phyloP scores from a whole-genome alignment of 2,797 vertebrate species.

The Psittacula derbiana region DNA sequence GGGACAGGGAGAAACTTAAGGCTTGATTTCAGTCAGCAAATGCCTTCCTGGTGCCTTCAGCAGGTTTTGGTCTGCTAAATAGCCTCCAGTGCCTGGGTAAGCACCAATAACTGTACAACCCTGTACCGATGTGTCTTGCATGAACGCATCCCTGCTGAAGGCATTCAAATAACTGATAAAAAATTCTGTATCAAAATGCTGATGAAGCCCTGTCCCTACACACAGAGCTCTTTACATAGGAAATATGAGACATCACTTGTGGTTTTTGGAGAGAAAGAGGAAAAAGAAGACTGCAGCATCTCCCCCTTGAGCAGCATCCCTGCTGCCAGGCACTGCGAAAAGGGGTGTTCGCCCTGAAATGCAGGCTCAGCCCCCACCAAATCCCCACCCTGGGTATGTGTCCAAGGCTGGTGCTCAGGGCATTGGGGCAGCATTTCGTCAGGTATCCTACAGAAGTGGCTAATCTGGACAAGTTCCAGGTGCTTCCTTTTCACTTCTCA shows the following conservation, averaged over 20 bases:
- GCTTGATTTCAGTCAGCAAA: not conserved
- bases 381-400: rapidly evolving
- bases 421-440: not conserved
- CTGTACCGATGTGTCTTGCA: rapidly evolving
- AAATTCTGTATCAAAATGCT: not conserved
- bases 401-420: not conserved
- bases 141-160: rapidly evolving
- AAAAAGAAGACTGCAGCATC: not conserved
- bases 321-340: not conserved
- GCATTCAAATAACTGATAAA: not conserved
- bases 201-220: not conserved
- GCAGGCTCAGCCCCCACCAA: not conserved
- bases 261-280: not conserved
- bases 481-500: not conserved
- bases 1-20: not conserved
- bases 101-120: not conserved
- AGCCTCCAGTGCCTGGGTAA: not conserved
- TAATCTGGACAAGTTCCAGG: not conserved
- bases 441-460: not conserved
- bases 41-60: not conserved
- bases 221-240: not conserved
- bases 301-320: not conserved
- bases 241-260: not conserved
- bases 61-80: not conserved
- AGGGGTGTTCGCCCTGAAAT: not conserved